Evolutionary conservation across 2,888 invertebrate species (phyloP).

Genomic region (Idaea straminata): DNA sequence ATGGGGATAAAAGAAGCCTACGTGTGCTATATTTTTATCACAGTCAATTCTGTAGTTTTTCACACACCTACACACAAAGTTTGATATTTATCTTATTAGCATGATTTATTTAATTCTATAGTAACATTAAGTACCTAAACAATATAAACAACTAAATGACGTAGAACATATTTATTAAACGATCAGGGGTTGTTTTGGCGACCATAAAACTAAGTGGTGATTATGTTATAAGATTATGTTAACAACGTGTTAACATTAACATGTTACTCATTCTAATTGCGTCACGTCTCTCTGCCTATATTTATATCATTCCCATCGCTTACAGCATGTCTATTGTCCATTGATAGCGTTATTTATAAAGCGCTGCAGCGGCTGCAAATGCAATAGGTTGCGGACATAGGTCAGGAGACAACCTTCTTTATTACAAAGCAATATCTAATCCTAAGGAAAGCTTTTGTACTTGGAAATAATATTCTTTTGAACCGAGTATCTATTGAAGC

Average conservation of each 20-base stretch:
- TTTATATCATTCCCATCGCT: constrained; percentile 1
- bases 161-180: background rate
- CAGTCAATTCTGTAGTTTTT: background rate
- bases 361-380: constrained; percentile 15
- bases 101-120: too few relatives aligned
- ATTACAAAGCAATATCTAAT: background rate
- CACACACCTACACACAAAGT: background rate
- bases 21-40: background rate
- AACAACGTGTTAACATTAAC: background rate
- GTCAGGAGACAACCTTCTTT: constrained; percentile 10
- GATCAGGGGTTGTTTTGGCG: background rate
- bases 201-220: background rate
- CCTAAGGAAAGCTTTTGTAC: background rate
- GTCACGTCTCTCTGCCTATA: background rate
- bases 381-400: constrained; percentile 11
- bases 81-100: background rate
- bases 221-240: background rate
- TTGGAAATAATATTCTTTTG: background rate
- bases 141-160: background rate
- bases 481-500: background rate
- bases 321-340: constrained; percentile 15
- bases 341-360: constrained; percentile 11
- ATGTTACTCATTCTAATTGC: background rate
- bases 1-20: background rate
- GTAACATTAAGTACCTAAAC: too few relatives aligned